Percentiles rank a stretch among this genome's conserved stretches.
Evolutionary conservation across 2,113 vertebrate genomes (phyloP).

Genomic region (Balaeniceps rex): DNA sequence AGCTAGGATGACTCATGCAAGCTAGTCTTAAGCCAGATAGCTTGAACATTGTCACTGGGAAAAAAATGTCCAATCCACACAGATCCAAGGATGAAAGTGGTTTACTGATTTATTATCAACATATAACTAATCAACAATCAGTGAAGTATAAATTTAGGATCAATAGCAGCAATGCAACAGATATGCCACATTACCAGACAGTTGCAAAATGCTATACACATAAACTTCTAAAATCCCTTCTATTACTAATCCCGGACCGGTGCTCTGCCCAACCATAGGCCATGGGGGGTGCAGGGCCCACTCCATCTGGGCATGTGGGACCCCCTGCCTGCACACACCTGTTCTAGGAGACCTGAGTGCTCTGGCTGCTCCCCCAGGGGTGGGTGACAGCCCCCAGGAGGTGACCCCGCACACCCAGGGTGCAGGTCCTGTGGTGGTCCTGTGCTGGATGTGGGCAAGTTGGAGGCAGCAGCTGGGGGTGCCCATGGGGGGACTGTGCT

Average conservation of each 20-base stretch:
- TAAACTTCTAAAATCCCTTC: not conserved
- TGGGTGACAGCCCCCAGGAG: not conserved
- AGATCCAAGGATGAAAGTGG: not conserved
- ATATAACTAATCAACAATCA: not conserved
- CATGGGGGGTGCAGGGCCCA: accelerated
- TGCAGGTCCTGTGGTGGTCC: too few species aligned
- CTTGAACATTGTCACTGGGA: not conserved
- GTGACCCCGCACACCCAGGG: accelerated
- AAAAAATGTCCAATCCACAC: not conserved
- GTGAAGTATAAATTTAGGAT: not conserved
- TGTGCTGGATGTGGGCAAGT: accelerated
- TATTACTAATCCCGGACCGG: not conserved
- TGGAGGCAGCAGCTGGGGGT: not conserved
- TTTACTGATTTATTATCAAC: not conserved
- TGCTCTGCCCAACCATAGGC: accelerated
- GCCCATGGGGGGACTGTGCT: accelerated
- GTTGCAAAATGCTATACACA: not conserved
- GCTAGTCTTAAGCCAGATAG: not conserved
- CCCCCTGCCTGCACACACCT: not conserved
- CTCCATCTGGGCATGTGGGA: accelerated
- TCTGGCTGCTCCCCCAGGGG: not conserved
- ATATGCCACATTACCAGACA: not conserved
- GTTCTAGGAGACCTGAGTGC: not conserved
- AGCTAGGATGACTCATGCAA: not conserved
- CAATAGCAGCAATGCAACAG: not conserved